These are phyloP conservation scores for Athalia cordata DNA, from an alignment of 2,888 invertebrate species.

Conservation along the genomic window DNA sequence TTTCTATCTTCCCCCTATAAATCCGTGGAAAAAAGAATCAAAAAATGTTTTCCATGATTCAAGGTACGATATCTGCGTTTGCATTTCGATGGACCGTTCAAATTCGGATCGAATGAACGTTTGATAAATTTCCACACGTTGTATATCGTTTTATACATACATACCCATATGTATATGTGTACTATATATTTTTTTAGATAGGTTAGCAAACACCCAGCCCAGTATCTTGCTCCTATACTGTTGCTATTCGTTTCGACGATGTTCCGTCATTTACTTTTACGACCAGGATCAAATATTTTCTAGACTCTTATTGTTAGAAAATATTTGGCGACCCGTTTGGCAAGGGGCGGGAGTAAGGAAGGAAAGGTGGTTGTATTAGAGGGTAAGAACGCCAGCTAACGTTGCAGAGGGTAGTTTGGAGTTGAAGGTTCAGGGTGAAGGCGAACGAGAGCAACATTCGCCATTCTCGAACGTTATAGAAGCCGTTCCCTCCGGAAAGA, in stretches of 20 bases:
- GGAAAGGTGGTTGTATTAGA: neutral
- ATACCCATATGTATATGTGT: too few relatives aligned
- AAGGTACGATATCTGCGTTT: too few relatives aligned
- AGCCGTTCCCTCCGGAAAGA: slow-evolving; percentile 22
- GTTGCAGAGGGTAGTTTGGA: neutral
- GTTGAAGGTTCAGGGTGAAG: slow-evolving; percentile 2
- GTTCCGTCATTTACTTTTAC: slow-evolving; percentile 65
- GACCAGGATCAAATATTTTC: slow-evolving; percentile 63
- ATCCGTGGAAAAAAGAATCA: too few relatives aligned
- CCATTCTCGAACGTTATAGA: slow-evolving; percentile 38
- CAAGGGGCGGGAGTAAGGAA: neutral
- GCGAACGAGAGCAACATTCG: slow-evolving; percentile 32
- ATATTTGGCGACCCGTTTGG: slow-evolving; percentile 23
- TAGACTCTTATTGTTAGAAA: slow-evolving; percentile 43
- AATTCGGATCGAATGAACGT: too few relatives aligned
- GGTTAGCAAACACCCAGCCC: too few relatives aligned
- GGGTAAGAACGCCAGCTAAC: neutral
- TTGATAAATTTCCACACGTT: too few relatives aligned
- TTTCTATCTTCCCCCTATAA: too few relatives aligned
- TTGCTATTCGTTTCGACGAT: slow-evolving; percentile 32
- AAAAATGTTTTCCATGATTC: too few relatives aligned
- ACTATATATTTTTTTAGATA: too few relatives aligned
- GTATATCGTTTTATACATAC: too few relatives aligned
- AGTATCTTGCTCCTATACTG: too few relatives aligned
- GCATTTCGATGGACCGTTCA: too few relatives aligned